Percentiles rank a stretch among this genome's conserved stretches.
Conservation (phyloP, 2,888 invertebrate species). For the Gryllus longicercus region DNA sequence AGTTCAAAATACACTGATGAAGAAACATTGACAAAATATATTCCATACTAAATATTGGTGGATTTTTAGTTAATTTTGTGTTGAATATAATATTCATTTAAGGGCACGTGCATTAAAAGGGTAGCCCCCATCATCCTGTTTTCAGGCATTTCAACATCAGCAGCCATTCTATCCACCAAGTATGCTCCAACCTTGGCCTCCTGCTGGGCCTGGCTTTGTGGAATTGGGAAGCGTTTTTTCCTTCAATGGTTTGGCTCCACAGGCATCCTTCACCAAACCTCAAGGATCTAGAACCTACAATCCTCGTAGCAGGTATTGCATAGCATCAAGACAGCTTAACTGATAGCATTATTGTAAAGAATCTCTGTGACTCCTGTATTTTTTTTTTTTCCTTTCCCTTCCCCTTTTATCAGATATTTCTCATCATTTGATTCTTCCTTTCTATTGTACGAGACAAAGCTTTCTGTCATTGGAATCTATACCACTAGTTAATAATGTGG, state of each 20-base stretch:
- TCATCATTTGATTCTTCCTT: no score
- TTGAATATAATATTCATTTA: constrained; percentile 25
- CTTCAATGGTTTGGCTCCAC: constrained; percentile 68
- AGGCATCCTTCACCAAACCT: constrained; percentile 58
- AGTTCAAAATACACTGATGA: no score
- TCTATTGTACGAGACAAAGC: no score
- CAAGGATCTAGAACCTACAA: constrained; percentile 50
- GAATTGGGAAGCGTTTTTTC: constrained; percentile 69
- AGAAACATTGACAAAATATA: no score
- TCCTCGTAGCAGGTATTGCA: constrained; percentile 44
- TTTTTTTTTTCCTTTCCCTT: no score
- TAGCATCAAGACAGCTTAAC: no score
- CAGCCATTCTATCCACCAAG: constrained; percentile 61
- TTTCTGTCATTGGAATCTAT: no score
- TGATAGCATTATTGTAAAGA: no score
- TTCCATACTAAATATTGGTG: no score
- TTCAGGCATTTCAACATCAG: constrained; percentile 53
- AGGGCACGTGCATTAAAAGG: neutral
- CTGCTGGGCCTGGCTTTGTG: constrained; percentile 56
- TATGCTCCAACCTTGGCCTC: constrained; percentile 55
- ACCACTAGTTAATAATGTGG: no score
- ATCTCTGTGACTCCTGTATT: no score
- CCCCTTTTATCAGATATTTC: no score
- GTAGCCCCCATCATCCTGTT: constrained; percentile 36
- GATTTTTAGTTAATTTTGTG: constrained; percentile 17